phyloP scores from a whole-genome alignment of 2,113 vertebrate genomes.

The Ictidomys tridecemlineatus region DNA sequence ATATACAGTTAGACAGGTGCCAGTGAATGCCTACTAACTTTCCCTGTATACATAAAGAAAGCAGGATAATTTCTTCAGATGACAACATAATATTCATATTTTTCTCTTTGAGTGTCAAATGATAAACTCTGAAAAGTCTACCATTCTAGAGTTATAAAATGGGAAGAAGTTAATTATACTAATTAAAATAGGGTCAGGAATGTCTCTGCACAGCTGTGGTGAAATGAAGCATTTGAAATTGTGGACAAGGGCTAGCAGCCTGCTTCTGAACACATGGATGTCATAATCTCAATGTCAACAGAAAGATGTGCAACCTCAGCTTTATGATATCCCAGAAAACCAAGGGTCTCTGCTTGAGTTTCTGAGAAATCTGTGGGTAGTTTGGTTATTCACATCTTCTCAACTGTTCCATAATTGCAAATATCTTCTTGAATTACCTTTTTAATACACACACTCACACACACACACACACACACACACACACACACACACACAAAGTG shows the following conservation, averaged over 20 bases:
- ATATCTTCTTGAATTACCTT: not conserved
- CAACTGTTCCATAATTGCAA: not conserved
- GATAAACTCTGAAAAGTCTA: conserved; percentile 36
- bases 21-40: conserved; percentile 12
- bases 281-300: conserved; percentile 21
- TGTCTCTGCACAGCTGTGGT: conserved; percentile 70
- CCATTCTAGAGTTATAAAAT: conserved; percentile 41
- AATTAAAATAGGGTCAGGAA: conserved; percentile 65
- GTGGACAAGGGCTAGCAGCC: conserved; percentile 32
- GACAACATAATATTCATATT: conserved; percentile 50
- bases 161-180: conserved; percentile 77
- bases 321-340: conserved; percentile 35
- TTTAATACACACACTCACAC: not conserved
- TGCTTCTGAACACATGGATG: conserved; percentile 41
- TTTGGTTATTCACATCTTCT: not conserved
- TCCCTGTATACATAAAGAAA: conserved; percentile 45
- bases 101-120: conserved; percentile 59
- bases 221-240: conserved; percentile 68
- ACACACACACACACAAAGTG: not conserved
- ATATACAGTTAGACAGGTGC: not conserved
- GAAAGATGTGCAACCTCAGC: conserved; percentile 69
- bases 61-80: conserved; percentile 5
- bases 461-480: not conserved
- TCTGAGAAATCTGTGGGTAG: not conserved
- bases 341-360: conserved; percentile 20